Evolutionary conservation across 2,888 invertebrate species (phyloP).

Genomic region (Epicampocera succincta): DNA sequence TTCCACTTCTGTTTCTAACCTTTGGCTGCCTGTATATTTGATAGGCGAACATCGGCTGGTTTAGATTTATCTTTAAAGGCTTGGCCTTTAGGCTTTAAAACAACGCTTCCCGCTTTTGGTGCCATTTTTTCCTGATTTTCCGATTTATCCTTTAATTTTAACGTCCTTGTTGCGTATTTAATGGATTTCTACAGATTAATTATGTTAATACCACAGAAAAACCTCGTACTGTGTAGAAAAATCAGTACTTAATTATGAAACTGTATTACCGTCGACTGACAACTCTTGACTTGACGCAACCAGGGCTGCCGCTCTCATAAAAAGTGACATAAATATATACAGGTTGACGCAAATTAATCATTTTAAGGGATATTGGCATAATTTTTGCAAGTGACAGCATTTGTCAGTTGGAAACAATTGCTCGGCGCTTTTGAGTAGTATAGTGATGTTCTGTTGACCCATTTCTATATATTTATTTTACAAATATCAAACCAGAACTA

Average conservation of each 20-base stretch:
- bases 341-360: too few species aligned
- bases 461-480: too few species aligned
- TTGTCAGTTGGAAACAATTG: too few species aligned
- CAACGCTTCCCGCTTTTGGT: constrained; percentile 77
- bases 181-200: constrained; percentile 67
- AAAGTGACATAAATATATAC: too few species aligned
- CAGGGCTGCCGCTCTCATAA: too few species aligned
- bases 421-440: too few species aligned
- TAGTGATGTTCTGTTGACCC: too few species aligned
- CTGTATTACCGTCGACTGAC: too few species aligned
- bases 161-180: background rate
- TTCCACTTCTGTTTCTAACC: constrained; percentile 83
- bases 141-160: constrained; percentile 2
- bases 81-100: constrained; percentile 79
- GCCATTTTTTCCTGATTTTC: constrained; percentile 75
- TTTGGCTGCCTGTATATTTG: constrained; percentile 99
- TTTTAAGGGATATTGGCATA: too few species aligned
- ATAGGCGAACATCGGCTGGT: constrained; percentile 95
- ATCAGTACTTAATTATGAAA: background rate
- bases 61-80: constrained; percentile 96
- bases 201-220: constrained; percentile 28
- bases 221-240: constrained; percentile 22
- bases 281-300: too few species aligned
- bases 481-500: too few species aligned
- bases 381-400: too few species aligned